Evolutionary conservation across 2,113 vertebrate genomes (phyloP), one percentile per base, ranked within the genome.

Genomic region (Picathartes gymnocephalus): DNA sequence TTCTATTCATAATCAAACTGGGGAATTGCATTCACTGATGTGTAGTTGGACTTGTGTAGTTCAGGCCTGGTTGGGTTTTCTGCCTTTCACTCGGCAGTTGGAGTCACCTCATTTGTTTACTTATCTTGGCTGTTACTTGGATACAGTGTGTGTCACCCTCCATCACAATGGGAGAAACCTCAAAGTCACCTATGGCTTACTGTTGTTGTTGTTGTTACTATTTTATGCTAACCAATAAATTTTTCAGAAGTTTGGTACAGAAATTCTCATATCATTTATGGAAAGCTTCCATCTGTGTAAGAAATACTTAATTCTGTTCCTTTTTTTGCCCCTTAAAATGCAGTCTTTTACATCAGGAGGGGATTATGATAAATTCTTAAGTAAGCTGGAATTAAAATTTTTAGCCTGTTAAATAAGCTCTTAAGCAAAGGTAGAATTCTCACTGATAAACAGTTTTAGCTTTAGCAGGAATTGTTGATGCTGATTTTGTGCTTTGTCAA

Each of bases 1-100:
- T 37, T 78, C 35, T 6, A 28, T 90, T 90, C 5, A 4, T 28
- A 10, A 17, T 68, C 10, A 60, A 27, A 20, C 16, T 66, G 33
- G 15, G 20, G 44, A 85, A 28, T 84, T 0, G 0, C 8, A 7
- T 45, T 73, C 13, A 10, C 0, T 66, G 57, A n/a, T 2, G 1
- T 68, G 18, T 50, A 44, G 60, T 15, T 65, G 3, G 50, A 58
- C 30, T 66, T 58, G 3, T 1, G 7, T 58, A 35, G 7, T 61
- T 86, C 13, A 33, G 86, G 33, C 16, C 11, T 57, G 33, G 3
- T 19, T 91, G 27, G 6, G 9, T 91, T 88, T 27, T 61, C 24
- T 81, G 40, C 25, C 17, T 65, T 82, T 74, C 13, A 27, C 9
- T 27, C 3, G 20, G 47, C n/a, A 33, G 8, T 8, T 79, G 33